These are phyloP conservation scores for Quadroppia sp. DNA, from an alignment of 2,888 invertebrate genomes.

Conservation along the genomic window DNA sequence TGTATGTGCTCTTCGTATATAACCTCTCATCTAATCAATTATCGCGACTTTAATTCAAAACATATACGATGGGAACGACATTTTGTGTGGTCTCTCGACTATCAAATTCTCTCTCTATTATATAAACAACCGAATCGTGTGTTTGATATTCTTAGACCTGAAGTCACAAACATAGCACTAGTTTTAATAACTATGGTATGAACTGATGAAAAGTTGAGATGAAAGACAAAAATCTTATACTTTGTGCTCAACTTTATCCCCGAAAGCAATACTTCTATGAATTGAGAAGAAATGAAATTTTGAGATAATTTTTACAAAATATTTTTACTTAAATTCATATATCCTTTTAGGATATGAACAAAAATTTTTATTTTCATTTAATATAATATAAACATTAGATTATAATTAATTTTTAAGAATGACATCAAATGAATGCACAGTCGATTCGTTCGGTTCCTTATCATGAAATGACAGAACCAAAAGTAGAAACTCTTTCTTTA, in stretches of 20 bases:
- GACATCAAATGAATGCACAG: neutral
- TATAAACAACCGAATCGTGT: conserved; percentile 4
- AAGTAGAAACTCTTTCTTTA: neutral
- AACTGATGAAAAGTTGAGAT: neutral
- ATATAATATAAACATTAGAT: neutral
- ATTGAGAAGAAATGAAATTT: neutral
- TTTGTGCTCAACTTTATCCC: neutral
- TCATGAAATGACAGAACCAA: neutral
- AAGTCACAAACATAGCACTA: conserved; percentile 2
- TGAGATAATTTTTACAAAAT: neutral
- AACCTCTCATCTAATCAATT: conserved; percentile 10
- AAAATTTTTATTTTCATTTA: too few relatives aligned
- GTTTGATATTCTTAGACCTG: conserved; percentile 23
- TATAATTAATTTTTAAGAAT: neutral
- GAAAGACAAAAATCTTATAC: neutral
- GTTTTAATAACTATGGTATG: neutral
- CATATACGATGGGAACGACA: conserved; percentile 7
- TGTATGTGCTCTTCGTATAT: neutral
- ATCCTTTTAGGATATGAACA: too few relatives aligned
- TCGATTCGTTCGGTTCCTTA: neutral
- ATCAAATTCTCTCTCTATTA: neutral
- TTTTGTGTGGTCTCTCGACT: conserved; percentile 15
- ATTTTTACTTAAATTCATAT: neutral
- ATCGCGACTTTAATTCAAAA: conserved; percentile 8
- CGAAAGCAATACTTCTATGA: neutral